Conservation (phyloP, 2,888 invertebrate species). For the Hyalella azteca region DNA sequence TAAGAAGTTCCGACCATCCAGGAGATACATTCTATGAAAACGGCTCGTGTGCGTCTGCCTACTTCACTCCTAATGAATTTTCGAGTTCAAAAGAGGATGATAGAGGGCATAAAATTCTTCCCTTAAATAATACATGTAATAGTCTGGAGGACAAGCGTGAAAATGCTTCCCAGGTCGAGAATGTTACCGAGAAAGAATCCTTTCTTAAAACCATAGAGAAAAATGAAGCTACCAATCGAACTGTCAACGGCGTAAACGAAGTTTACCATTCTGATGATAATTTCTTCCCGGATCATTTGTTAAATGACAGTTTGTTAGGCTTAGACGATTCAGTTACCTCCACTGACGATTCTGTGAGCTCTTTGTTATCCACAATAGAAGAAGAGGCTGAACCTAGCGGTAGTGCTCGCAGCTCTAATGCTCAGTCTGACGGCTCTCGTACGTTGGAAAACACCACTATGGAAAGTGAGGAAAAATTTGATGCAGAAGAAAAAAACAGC, state of each 20-base stretch:
- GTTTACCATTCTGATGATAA: neutral
- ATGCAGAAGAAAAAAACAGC: neutral
- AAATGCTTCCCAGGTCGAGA: no score
- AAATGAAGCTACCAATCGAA: no score
- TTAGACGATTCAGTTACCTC: conserved; percentile 18
- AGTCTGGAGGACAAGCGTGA: no score
- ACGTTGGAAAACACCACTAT: conserved; percentile 2
- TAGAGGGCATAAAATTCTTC: neutral
- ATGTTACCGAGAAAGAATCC: no score
- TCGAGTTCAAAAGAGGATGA: neutral
- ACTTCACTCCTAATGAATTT: neutral
- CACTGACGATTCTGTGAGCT: conserved; percentile 10
- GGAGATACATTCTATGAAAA: no score
- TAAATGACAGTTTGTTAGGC: neutral
- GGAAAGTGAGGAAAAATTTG: conserved; percentile 15
- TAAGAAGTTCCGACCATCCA: no score
- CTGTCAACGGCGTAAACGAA: no score
- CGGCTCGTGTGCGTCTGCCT: neutral
- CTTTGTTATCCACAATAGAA: conserved; percentile 14
- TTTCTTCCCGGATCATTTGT: neutral
- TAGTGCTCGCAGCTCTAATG: conserved; percentile 17
- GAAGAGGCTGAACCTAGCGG: conserved; percentile 23
- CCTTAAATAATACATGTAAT: no score
- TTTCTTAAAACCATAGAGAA: no score
- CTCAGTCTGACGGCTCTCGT: neutral